A percentile compares a stretch with the other conserved stretches of the same genome.
phyloP scores from a whole-genome alignment of 2,888 invertebrate genomes.

The Sialis lutaria region DNA sequence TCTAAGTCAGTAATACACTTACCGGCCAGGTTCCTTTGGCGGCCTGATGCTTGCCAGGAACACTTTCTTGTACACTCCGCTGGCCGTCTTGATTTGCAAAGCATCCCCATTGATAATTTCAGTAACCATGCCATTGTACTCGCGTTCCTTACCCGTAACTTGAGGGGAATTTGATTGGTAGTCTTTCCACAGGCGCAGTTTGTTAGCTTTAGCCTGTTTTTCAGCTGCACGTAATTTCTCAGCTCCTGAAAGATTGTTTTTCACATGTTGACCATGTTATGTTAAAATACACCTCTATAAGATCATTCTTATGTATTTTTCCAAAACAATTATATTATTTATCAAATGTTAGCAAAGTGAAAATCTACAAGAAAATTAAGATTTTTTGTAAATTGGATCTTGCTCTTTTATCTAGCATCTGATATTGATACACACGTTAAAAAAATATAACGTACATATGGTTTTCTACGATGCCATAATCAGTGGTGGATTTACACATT shows the following conservation, averaged over 20 bases:
- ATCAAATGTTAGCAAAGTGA: too few species aligned
- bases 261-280: too few species aligned
- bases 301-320: too few species aligned
- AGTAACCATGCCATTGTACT: constrained; percentile 64
- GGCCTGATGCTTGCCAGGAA: constrained; percentile 92
- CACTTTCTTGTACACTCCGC: constrained; percentile 70
- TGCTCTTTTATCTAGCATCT: too few species aligned
- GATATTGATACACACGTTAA: too few species aligned
- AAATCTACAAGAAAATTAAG: too few species aligned
- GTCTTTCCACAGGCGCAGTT: constrained; percentile 79
- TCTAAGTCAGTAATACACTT: constrained; percentile 6
- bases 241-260: constrained; percentile 32
- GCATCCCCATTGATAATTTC: constrained; percentile 94
- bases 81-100: constrained; percentile 63
- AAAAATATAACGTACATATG: too few species aligned
- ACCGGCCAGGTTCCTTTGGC: constrained; percentile 51
- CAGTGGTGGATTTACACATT: too few species aligned
- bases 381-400: too few species aligned
- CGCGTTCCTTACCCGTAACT: constrained; percentile 61
- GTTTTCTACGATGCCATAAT: too few species aligned
- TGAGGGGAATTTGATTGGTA: constrained; percentile 60
- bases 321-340: too few species aligned
- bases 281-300: too few species aligned
- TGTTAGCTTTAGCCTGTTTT: constrained; percentile 71
- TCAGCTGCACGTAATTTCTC: constrained; percentile 74